Conservation (phyloP, 2,888 invertebrate genomes). For the Mystacides longicornis region DNA sequence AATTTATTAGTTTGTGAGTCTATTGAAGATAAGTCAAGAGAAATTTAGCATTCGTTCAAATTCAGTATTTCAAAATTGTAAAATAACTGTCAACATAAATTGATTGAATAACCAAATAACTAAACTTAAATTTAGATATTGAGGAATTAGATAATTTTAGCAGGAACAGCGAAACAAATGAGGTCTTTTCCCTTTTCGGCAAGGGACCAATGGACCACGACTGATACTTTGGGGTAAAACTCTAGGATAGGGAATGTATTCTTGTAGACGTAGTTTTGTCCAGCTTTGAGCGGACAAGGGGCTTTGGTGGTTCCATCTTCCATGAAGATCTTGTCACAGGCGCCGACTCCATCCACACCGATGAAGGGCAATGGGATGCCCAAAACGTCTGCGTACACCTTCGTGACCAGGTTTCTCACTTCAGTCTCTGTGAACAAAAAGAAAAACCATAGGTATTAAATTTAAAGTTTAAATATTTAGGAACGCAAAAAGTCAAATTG, state of each 20-base stretch:
- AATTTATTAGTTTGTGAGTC: too few species aligned
- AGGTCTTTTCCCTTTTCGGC: slow-evolving; percentile 39
- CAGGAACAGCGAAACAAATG: slow-evolving; percentile 62
- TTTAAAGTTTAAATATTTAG: too few species aligned
- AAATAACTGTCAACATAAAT: background rate
- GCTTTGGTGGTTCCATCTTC: slow-evolving; percentile 46
- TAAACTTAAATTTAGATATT: background rate
- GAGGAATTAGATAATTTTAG: slow-evolving; percentile 44
- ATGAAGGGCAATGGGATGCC: slow-evolving; percentile 64
- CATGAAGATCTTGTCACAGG: slow-evolving; percentile 58
- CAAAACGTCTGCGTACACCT: slow-evolving; percentile 55
- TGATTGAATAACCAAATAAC: background rate
- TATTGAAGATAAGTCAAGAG: too few species aligned
- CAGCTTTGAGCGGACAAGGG: slow-evolving; percentile 62
- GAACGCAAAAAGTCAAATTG: too few species aligned
- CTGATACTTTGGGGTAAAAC: slow-evolving; percentile 45
- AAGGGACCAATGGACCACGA: slow-evolving; percentile 61
- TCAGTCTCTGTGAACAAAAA: slow-evolving; percentile 44
- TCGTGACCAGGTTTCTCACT: slow-evolving; percentile 46
- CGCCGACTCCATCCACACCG: slow-evolving; percentile 64
- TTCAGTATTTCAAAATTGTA: too few species aligned
- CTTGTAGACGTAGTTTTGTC: slow-evolving; percentile 61
- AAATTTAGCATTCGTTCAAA: too few species aligned
- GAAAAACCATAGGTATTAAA: background rate
- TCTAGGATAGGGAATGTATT: slow-evolving; percentile 50